Evolutionary conservation across 2,113 vertebrate species (phyloP), one percentile per base, ranked within the genome.

Genomic region (Picathartes gymnocephalus): DNA sequence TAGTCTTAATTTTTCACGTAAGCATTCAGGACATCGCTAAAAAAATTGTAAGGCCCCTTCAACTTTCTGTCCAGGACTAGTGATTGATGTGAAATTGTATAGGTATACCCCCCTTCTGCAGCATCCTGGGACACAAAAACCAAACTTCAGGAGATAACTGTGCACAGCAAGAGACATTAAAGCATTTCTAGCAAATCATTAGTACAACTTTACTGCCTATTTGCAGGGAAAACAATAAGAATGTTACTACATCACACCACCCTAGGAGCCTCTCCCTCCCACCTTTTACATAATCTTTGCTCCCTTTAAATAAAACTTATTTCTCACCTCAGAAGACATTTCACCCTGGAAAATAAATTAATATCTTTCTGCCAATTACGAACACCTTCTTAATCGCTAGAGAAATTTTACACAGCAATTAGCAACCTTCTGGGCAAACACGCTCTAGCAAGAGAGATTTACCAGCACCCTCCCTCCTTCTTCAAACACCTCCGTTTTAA

Each of bases 11-110:
- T 86, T 30, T 83, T 53, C 78, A 80, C 6, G 4, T 19, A 79
- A 71, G 15, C 16, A 39, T 40, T 66, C 25, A 81, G 31, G 21
- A 21, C 6, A 16, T 7, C 30, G 33, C 24, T 23, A 25, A 70
- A 87, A 69, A 51, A 31, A 5, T 0, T 7, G 0, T 22, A 50
- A 80, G 22, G 25, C 3, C 13, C 51, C 33, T 71, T 80, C 50
- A 76, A 20, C 8, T 65, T 76, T 69, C 22, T 30, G 1, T 10
- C 16, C 5, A 70, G 27, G 5, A 40, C 5, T 40, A 47, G 8
- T 3, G 6, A 66, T 9, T 23, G 8, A 25, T 35, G 3, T 6
- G 8, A 80, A 21, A 47, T 20, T 0, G 2, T 9, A 21, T 0
- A 50, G 3, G 10, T 47, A 66, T 4, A 5, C 4, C 37, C 1